Percentiles rank a stretch among this genome's conserved stretches.
Evolutionary conservation across 2,797 vertebrate species (phyloP).

Genomic region (Eulemur coronatus): DNA sequence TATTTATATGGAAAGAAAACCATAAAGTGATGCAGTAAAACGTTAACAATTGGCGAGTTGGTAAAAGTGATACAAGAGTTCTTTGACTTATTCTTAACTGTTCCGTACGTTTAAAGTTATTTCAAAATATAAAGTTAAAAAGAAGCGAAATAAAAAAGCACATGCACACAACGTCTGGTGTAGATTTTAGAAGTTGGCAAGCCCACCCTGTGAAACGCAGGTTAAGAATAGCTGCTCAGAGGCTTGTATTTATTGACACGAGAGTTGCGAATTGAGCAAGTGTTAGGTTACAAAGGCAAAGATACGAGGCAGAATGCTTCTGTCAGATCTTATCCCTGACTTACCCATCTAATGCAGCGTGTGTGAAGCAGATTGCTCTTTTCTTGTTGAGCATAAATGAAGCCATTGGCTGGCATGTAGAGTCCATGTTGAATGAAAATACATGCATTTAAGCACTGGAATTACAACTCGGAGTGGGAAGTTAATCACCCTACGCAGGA

Average conservation of each 20-base stretch:
- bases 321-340: neutral
- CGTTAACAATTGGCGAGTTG: neutral
- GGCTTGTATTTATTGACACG: neutral
- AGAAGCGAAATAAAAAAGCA: neutral
- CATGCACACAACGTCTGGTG: neutral
- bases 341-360: accelerated
- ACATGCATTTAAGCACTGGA: neutral
- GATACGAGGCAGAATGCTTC: neutral
- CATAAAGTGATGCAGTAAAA: neutral
- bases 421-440: neutral
- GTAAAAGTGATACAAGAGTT: neutral
- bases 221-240: neutral
- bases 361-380: neutral
- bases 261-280: neutral
- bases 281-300: neutral
- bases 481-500: neutral
- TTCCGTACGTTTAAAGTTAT: neutral
- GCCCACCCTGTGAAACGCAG: accelerated
- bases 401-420: neutral
- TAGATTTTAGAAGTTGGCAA: neutral
- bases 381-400: neutral
- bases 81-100: neutral
- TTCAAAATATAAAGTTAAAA: neutral
- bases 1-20: neutral
- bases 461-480: neutral